These are phyloP conservation scores for Zaprionus lachaisei DNA, from an alignment of 1,140 invertebrate genomes.

Conservation along the genomic window DNA sequence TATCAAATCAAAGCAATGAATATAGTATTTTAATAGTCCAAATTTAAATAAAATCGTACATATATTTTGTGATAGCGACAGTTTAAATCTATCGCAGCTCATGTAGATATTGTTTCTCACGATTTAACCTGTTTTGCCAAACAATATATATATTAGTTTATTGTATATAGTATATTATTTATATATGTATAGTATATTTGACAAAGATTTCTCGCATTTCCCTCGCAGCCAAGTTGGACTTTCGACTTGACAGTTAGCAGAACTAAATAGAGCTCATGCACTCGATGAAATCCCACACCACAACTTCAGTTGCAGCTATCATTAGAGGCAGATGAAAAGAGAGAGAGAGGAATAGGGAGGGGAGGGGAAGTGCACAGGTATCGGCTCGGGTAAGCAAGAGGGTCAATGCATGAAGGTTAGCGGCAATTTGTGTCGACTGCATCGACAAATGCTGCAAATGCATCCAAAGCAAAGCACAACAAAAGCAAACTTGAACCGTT, in stretches of 20 bases:
- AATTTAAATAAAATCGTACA: not conserved
- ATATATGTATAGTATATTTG: not conserved
- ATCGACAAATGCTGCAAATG: slow-evolving; percentile 51
- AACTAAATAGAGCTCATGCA: slow-evolving; percentile 27
- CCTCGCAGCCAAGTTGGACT: slow-evolving; percentile 20
- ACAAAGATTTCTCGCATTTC: not conserved
- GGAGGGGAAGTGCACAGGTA: slow-evolving; percentile 4
- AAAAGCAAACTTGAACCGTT: slow-evolving; percentile 37
- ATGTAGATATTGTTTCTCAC: not conserved
- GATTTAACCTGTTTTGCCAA: not conserved
- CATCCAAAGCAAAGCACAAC: slow-evolving; percentile 48
- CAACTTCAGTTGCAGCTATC: slow-evolving; percentile 18
- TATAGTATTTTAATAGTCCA: not conserved
- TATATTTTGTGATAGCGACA: not conserved
- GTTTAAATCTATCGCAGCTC: not conserved
- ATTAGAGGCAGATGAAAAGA: not conserved
- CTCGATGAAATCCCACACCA: slow-evolving; percentile 5
- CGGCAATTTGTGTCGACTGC: slow-evolving; percentile 76
- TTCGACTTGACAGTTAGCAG: slow-evolving; percentile 33
- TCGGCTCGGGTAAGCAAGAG: slow-evolving; percentile 54
- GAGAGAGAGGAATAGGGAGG: no score
- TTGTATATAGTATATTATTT: not conserved
- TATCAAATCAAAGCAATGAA: slow-evolving; percentile 20
- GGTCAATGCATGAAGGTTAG: slow-evolving; percentile 72
- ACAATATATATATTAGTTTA: not conserved